Percentiles rank a stretch among this genome's conserved stretches.
These are phyloP conservation scores for Chlamydotis undulata DNA, from an alignment of 2,113 vertebrate genomes.

Conservation along the genomic window DNA sequence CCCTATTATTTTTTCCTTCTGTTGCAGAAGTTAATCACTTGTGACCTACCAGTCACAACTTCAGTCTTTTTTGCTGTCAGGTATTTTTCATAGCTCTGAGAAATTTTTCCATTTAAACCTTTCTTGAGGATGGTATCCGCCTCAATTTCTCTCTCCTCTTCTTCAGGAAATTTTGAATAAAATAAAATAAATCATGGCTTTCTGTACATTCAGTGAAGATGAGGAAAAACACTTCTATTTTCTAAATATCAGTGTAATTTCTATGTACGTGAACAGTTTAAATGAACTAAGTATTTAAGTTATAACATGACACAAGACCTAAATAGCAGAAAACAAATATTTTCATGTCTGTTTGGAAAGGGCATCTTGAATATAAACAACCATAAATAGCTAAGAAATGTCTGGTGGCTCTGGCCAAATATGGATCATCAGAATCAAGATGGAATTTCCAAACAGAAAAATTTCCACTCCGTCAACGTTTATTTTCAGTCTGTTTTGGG, in stretches of 20 bases:
- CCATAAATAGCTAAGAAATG: neutral
- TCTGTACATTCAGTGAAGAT: neutral
- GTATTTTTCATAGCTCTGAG: neutral
- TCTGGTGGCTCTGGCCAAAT: neutral
- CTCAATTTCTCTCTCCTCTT: neutral
- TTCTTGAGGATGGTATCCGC: neutral
- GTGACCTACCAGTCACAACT: neutral
- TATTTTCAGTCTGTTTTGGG: neutral
- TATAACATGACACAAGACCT: neutral
- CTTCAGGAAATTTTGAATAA: neutral
- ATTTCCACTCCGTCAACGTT: neutral
- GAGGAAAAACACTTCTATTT: neutral
- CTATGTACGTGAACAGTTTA: neutral
- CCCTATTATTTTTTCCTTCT: neutral
- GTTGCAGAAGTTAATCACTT: neutral
- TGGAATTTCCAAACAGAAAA: neutral
- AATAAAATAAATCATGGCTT: neutral
- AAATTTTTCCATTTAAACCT: neutral
- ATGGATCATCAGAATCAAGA: neutral
- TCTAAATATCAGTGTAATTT: neutral
- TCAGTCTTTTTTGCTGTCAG: neutral
- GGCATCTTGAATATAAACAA: neutral
- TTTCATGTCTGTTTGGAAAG: slow-evolving; percentile 17
- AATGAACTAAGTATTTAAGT: neutral
- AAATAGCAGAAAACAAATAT: neutral